These are phyloP conservation scores for Ataeniobius toweri DNA, from an alignment of 2,797 vertebrate species.

Conservation along the genomic window DNA sequence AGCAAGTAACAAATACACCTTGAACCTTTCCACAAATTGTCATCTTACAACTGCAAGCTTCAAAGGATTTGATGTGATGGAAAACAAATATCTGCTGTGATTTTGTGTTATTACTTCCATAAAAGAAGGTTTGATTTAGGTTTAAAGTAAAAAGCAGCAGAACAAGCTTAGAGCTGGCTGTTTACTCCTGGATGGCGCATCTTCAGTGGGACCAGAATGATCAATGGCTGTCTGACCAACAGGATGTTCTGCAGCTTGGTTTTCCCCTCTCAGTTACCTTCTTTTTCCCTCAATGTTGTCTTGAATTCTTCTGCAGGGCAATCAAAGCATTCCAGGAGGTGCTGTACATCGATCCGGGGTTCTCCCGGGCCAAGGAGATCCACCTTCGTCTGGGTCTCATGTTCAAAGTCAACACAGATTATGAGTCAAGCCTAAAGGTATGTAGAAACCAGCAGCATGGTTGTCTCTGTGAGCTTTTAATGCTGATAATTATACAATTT, in stretches of 20 bases:
- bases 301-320: slow-evolving; percentile 81
- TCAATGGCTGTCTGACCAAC: no score
- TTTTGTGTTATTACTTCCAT: no score
- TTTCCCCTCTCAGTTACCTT: neutral
- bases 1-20: no score
- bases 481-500: neutral
- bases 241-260: neutral
- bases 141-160: no score
- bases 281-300: neutral
- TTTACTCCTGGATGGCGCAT: neutral
- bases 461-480: no score
- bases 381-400: slow-evolving; percentile 98
- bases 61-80: no score
- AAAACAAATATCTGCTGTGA: no score
- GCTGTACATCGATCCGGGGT: slow-evolving; percentile 98
- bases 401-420: slow-evolving; percentile 99
- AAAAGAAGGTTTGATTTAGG: no score
- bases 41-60: no score
- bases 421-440: slow-evolving; percentile 98
- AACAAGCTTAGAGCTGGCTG: no score
- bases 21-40: no score
- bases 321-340: slow-evolving; percentile 99
- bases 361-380: slow-evolving; percentile 98
- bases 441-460: neutral
- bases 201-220: no score